Evolutionary conservation across 2,888 invertebrate species (phyloP), one percentile per base, ranked within the genome.

Genomic region (Trilocha varians): DNA sequence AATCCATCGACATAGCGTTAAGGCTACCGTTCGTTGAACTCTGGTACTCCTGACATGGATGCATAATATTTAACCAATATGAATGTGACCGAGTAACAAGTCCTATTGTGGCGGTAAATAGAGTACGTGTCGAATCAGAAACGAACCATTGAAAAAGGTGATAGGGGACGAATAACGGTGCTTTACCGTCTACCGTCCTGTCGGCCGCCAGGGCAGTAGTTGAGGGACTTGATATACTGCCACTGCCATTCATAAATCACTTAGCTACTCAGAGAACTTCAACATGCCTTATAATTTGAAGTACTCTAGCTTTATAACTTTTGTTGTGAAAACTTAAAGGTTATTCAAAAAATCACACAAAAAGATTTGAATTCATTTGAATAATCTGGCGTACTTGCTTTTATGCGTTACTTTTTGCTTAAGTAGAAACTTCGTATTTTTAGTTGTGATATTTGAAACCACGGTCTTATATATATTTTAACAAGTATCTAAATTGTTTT

Each of bases 101-200:
- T 70, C 69, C 78, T 67, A 78, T 79, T 83, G 82, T 79, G 57
- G 62, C 47, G 47, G 50, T 65, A 65, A 65, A 72, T 71, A 65
- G 68, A 69, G 70, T 76, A 77, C 79, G 83, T 82, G 77, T 75
- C 84, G 78, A 84, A 84, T 84, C 73, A 65, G 75, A 73, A 74
- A 72, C 72, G 61, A 63, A 62, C 62, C 58, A 57, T 74, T 77
- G 64, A 70, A 83, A 76, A 82, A 76, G 84, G 83, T 65, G 70
- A 84, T 78, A 75, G 74, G 53, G 84, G 77, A 62, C 84, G 53
- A 49, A 39, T 84, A 85, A 83, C 84, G 84, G 84, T 50, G 49
- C 51, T 53, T 46, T 49, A 50, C 42, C 49, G 56, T 52, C 35
- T 34, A 34, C 16, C 38, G 34, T 13, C 32, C 32, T 32, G 25